phyloP scores from a whole-genome alignment of 2,888 invertebrate species.

The Brenthis hecate region DNA sequence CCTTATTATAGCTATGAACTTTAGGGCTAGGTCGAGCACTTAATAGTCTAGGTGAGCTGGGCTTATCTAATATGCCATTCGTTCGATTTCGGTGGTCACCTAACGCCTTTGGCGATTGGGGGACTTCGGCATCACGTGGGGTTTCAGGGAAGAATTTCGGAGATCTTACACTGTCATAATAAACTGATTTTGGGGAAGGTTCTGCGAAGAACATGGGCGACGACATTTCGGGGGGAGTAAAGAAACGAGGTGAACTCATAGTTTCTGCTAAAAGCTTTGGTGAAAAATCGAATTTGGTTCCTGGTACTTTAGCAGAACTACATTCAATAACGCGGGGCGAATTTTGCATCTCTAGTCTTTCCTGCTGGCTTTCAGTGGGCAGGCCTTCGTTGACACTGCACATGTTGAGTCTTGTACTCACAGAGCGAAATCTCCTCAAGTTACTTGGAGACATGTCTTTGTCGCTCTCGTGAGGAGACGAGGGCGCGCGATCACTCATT shows the following conservation, averaged over 20 bases:
- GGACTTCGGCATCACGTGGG: conserved; percentile 63
- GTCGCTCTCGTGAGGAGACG: conserved; percentile 52
- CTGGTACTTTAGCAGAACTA: conserved; percentile 69
- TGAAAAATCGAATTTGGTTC: conserved; percentile 73
- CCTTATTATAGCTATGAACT: conserved; percentile 70
- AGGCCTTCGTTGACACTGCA: conserved; percentile 64
- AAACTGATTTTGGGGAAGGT: conserved; percentile 73
- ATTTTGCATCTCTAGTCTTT: conserved; percentile 69
- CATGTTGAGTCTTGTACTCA: conserved; percentile 71
- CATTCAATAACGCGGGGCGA: conserved; percentile 70
- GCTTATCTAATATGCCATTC: conserved; percentile 65
- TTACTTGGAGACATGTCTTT: conserved; percentile 63
- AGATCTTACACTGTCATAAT: conserved; percentile 72
- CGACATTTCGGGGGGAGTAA: conserved; percentile 72
- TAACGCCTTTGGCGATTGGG: conserved; percentile 67
- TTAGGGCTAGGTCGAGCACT: conserved; percentile 70
- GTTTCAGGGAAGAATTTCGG: conserved; percentile 76
- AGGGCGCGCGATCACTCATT: conserved; percentile 44
- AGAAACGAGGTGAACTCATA: conserved; percentile 69
- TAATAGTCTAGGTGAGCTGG: conserved; percentile 58
- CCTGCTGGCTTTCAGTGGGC: conserved; percentile 60
- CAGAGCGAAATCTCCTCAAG: conserved; percentile 65
- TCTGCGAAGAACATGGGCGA: conserved; percentile 75
- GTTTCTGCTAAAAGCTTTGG: conserved; percentile 69
- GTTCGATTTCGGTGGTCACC: conserved; percentile 65